A percentile compares a stretch with the other conserved stretches of the same genome.
phyloP scores from a whole-genome alignment of 2,797 vertebrate genomes.

The Ispidina picta region DNA sequence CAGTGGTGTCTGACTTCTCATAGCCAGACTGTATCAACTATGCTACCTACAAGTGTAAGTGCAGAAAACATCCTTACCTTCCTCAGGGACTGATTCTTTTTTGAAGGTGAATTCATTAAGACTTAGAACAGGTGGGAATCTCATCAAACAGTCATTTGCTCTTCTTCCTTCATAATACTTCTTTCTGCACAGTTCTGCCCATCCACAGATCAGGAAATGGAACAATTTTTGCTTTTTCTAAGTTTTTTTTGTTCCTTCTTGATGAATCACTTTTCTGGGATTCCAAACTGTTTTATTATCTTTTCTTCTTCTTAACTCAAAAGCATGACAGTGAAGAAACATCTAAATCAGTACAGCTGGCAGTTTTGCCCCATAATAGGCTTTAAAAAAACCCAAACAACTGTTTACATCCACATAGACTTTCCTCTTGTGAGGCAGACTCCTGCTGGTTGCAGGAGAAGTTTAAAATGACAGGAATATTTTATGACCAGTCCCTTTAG shows the following conservation, averaged over 20 bases:
- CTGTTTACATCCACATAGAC: not conserved
- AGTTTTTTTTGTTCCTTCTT: slow-evolving; percentile 1
- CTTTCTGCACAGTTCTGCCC: not conserved
- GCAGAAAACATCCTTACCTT: not conserved
- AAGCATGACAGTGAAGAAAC: slow-evolving; percentile 54
- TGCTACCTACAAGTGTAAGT: not conserved
- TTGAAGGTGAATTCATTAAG: not conserved
- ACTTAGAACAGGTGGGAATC: not conserved
- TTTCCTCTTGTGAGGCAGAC: not conserved
- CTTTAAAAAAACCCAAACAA: not conserved
- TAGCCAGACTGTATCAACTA: not conserved
- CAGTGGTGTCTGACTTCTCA: not conserved
- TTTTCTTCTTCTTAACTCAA: slow-evolving; percentile 48
- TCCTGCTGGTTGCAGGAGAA: not conserved
- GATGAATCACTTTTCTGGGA: slow-evolving; percentile 29
- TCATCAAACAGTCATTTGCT: not conserved
- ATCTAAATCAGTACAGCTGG: slow-evolving; percentile 52
- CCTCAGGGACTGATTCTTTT: not conserved
- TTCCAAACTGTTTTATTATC: slow-evolving; percentile 43
- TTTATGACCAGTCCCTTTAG: not conserved
- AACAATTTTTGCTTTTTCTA: not conserved
- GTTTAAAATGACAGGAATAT: not conserved
- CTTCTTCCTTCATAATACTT: not conserved
- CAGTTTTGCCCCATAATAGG: slow-evolving; percentile 29
- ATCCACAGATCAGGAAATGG: not conserved